phyloP scores from a whole-genome alignment of 2,113 vertebrate genomes.

The Mus pahari region DNA sequence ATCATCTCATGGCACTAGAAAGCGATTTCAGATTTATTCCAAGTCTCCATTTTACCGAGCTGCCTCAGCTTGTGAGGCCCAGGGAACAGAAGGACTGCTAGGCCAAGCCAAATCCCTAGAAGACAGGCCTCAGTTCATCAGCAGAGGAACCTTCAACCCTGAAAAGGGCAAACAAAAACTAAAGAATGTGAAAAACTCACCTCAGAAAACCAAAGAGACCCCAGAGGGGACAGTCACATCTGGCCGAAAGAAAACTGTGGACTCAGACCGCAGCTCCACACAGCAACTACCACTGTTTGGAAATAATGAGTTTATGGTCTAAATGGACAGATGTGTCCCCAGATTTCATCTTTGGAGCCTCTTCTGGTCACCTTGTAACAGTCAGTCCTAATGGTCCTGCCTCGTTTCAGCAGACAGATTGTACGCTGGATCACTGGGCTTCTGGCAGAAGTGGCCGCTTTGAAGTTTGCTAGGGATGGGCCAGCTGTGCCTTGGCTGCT shows the following conservation, averaged over 20 bases:
- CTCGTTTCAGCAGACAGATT: conserved; percentile 6
- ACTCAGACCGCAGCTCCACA: conserved; percentile 87
- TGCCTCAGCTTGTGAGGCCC: conserved; percentile 69
- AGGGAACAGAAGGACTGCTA: conserved; percentile 79
- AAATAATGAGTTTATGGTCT: conserved; percentile 98
- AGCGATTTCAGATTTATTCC: conserved; percentile 93
- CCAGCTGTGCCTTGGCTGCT: conserved; percentile 82
- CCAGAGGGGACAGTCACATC: conserved; percentile 83
- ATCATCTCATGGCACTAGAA: conserved; percentile 88
- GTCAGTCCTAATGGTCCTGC: conserved; percentile 39
- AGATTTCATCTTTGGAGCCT: conserved; percentile 53
- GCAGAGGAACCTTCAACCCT: conserved; percentile 94
- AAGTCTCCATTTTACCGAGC: conserved; percentile 90
- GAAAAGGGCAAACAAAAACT: conserved; percentile 97
- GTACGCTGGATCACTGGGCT: conserved; percentile 43
- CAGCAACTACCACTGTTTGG: conserved; percentile 92
- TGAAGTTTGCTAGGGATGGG: neutral
- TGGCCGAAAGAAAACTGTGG: conserved; percentile 85
- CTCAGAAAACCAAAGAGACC: conserved; percentile 90
- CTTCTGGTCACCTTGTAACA: neutral
- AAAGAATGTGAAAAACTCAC: conserved; percentile 90
- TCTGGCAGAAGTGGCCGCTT: neutral
- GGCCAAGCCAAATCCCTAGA: conserved; percentile 83
- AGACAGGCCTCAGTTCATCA: conserved; percentile 93
- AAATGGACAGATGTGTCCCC: conserved; percentile 79